phyloP scores from a whole-genome alignment of 1,140 invertebrate species.

The Acromyrmex echinatior region DNA sequence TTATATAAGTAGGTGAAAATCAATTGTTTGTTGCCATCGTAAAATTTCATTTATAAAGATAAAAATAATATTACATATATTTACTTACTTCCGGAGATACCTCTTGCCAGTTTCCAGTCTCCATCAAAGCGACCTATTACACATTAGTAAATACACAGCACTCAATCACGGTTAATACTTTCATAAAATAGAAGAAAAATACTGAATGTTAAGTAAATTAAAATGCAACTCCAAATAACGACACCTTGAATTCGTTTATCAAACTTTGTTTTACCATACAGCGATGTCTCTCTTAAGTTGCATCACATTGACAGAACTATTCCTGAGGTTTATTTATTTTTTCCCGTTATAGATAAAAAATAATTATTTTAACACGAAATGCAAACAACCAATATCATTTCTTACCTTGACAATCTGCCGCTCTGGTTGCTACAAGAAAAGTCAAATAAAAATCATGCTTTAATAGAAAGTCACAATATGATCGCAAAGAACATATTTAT shows the following conservation, averaged over 20 bases:
- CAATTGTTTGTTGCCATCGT: background rate
- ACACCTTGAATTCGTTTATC: background rate
- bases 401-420: slow-evolving; percentile 87
- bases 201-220: slow-evolving; percentile 19
- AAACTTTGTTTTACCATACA: slow-evolving; percentile 2
- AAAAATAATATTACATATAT: background rate
- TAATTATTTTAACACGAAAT: slow-evolving; percentile 28
- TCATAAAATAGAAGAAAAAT: slow-evolving; percentile 42
- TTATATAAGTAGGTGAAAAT: background rate
- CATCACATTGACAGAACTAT: background rate
- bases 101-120: slow-evolving; percentile 87
- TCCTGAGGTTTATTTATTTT: background rate
- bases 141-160: slow-evolving; percentile 83
- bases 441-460: slow-evolving; percentile 81
- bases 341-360: background rate
- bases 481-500: slow-evolving; percentile 17
- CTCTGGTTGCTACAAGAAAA: slow-evolving; percentile 84
- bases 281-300: background rate
- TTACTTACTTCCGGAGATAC: slow-evolving; percentile 85
- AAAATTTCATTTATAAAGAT: background rate
- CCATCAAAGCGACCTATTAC: slow-evolving; percentile 86
- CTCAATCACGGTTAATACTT: slow-evolving; percentile 72
- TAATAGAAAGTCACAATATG: slow-evolving; percentile 24
- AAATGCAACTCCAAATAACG: background rate
- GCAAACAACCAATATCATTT: slow-evolving; percentile 12